Conservation (phyloP, 2,888 invertebrate species). For the Acrobeloides nanus region DNA sequence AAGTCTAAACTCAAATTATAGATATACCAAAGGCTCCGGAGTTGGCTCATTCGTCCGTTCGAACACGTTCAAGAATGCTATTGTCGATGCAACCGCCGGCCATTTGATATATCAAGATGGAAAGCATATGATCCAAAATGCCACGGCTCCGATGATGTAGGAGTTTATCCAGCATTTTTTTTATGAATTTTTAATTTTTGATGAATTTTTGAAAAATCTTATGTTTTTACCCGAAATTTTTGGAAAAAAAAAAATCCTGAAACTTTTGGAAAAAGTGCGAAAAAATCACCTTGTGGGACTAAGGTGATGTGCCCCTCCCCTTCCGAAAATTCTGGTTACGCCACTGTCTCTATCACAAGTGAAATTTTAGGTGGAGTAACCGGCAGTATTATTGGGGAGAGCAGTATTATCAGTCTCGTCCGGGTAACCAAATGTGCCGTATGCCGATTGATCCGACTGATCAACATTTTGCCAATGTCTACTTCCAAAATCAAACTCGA, state of each 20-base stretch:
- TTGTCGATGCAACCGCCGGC: conserved; percentile 52
- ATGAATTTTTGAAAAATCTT: too few relatives aligned
- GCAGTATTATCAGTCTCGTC: conserved; percentile 35
- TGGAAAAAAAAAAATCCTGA: too few relatives aligned
- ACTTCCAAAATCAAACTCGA: conserved; percentile 45
- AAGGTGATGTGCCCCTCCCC: too few relatives aligned
- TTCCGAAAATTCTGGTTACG: too few relatives aligned
- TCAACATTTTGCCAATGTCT: conserved; percentile 46
- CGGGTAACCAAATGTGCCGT: conserved; percentile 36
- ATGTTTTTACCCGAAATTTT: too few relatives aligned
- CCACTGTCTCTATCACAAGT: too few relatives aligned
- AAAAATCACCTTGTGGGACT: too few relatives aligned
- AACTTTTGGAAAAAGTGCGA: too few relatives aligned
- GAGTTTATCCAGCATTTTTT: too few relatives aligned
- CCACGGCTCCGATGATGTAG: conserved; percentile 48
- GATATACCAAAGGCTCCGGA: conserved; percentile 27
- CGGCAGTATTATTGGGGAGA: conserved; percentile 48
- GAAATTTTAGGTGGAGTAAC: conserved; percentile 44
- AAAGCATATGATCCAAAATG: conserved; percentile 42
- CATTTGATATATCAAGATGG: conserved; percentile 51
- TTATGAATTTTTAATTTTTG: too few relatives aligned
- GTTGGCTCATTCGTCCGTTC: conserved; percentile 42
- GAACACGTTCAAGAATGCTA: conserved; percentile 47
- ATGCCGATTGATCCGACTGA: conserved; percentile 49
- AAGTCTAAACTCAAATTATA: too few relatives aligned